These are phyloP conservation scores for Papilio demoleus DNA, from an alignment of 2,888 invertebrate genomes.

Conservation along the genomic window DNA sequence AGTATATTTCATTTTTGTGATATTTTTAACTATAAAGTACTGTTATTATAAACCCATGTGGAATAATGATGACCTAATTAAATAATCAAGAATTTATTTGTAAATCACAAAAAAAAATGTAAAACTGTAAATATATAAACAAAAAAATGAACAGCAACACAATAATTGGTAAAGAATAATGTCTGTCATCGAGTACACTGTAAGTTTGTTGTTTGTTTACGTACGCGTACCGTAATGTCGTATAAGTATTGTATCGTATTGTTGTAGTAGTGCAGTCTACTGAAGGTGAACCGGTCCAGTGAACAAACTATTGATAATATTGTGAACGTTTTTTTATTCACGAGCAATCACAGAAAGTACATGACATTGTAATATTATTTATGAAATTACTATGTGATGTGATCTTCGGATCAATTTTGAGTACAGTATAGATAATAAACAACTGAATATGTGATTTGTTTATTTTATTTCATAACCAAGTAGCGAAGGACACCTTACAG, in stretches of 20 bases:
- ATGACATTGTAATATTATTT: slow-evolving; percentile 85
- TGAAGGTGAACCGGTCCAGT: slow-evolving; percentile 82
- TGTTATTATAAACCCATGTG: slow-evolving; percentile 83
- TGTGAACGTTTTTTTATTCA: slow-evolving; percentile 83
- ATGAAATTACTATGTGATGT: slow-evolving; percentile 88
- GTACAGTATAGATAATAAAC: slow-evolving; percentile 90
- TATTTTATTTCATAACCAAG: slow-evolving; percentile 61
- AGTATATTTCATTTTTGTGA: slow-evolving; percentile 85
- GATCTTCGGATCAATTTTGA: slow-evolving; percentile 89
- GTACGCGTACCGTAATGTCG: slow-evolving; percentile 54
- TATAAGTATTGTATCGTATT: slow-evolving; percentile 70
- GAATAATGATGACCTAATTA: slow-evolving; percentile 83
- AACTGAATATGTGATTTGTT: slow-evolving; percentile 85
- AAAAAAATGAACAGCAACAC: slow-evolving; percentile 83
- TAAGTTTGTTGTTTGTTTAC: slow-evolving; percentile 78
- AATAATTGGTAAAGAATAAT: slow-evolving; percentile 80
- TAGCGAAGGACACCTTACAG: slow-evolving; percentile 33
- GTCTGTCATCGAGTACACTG: slow-evolving; percentile 80
- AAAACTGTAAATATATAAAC: slow-evolving; percentile 84
- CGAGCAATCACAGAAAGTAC: slow-evolving; percentile 82
- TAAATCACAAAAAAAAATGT: slow-evolving; percentile 84
- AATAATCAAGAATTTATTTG: slow-evolving; percentile 84
- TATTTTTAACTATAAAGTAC: slow-evolving; percentile 85
- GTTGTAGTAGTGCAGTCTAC: slow-evolving; percentile 78
- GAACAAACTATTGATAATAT: slow-evolving; percentile 83